Percentiles rank a stretch among this genome's conserved stretches.
Evolutionary conservation across 2,888 invertebrate species (phyloP).

Genomic region (Leptinotarsa juncta): DNA sequence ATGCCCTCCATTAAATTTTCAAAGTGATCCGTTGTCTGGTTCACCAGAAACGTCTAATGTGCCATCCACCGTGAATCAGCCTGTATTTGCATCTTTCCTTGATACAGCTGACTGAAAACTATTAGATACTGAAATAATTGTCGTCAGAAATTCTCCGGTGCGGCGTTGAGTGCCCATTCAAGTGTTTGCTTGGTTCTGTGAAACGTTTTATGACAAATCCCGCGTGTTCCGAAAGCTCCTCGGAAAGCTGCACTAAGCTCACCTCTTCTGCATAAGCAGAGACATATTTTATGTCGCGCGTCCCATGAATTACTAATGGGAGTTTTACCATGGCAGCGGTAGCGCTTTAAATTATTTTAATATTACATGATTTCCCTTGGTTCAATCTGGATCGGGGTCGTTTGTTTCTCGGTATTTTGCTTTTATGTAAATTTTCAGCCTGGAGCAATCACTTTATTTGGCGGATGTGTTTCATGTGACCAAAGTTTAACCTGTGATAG

Average conservation of each 20-base stretch:
- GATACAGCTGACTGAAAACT: too few relatives aligned
- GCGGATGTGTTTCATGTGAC: conserved; percentile 4
- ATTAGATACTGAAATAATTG: neutral
- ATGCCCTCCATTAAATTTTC: too few relatives aligned
- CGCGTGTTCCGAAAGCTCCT: conserved; percentile 50
- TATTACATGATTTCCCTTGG: conserved; percentile 62
- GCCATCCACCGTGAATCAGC: too few relatives aligned
- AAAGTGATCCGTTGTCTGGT: too few relatives aligned
- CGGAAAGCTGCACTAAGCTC: conserved; percentile 46
- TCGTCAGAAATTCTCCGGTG: neutral
- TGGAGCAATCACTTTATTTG: conserved; percentile 42
- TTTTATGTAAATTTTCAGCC: conserved; percentile 41
- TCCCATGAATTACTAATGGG: conserved; percentile 56
- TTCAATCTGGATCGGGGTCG: conserved; percentile 60
- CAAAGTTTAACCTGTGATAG: neutral
- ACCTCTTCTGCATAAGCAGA: conserved; percentile 56
- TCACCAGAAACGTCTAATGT: too few relatives aligned
- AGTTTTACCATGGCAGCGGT: conserved; percentile 48
- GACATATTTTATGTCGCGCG: conserved; percentile 57
- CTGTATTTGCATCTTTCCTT: too few relatives aligned
- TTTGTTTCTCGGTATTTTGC: conserved; percentile 46
- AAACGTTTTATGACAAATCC: conserved; percentile 56
- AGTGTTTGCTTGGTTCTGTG: conserved; percentile 31
- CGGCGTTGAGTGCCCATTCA: neutral
- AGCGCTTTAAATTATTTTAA: conserved; percentile 64